These are phyloP conservation scores for Caenorhabditis virilis DNA, from an alignment of 2,888 invertebrate species.

Conservation along the genomic window DNA sequence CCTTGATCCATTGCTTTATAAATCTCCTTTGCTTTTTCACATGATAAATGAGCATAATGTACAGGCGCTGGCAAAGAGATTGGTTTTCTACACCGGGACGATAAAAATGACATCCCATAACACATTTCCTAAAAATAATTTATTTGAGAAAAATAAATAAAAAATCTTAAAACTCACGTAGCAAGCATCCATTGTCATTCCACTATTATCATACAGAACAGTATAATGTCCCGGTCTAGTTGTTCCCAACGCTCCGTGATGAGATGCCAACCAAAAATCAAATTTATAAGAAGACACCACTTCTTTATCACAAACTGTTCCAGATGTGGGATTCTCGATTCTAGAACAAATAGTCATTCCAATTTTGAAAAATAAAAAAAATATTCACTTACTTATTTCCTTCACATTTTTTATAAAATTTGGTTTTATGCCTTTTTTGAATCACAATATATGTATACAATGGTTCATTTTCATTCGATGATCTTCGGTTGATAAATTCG, in stretches of 20 bases:
- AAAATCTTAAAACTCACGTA: constrained; percentile 73
- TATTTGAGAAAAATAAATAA: not conserved
- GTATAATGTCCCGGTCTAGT: constrained; percentile 98
- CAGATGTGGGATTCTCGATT: constrained; percentile 32
- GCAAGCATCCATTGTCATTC: constrained; percentile 94
- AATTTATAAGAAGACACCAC: constrained; percentile 72
- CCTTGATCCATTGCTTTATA: constrained; percentile 7
- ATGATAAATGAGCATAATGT: constrained; percentile 97
- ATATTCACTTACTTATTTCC: too few relatives aligned
- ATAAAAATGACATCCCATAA: constrained; percentile 43
- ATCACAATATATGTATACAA: constrained; percentile 49
- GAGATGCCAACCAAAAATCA: constrained; percentile 93
- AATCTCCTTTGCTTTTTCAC: constrained; percentile 84
- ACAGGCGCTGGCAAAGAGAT: constrained; percentile 98
- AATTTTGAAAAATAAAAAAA: too few relatives aligned
- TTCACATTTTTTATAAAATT: constrained; percentile 21
- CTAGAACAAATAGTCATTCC: too few relatives aligned
- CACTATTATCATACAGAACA: constrained; percentile 98
- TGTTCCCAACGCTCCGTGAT: constrained; percentile 76
- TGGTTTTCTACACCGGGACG: constrained; percentile 78
- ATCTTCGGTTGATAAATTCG: not conserved
- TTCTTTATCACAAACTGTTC: constrained; percentile 35
- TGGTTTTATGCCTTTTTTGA: constrained; percentile 47
- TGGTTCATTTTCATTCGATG: not conserved
- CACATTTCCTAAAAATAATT: constrained; percentile 41